Base-by-base conservation (phyloP, 1,140 invertebrate genomes). In the Chironomus tepperi region DNA sequence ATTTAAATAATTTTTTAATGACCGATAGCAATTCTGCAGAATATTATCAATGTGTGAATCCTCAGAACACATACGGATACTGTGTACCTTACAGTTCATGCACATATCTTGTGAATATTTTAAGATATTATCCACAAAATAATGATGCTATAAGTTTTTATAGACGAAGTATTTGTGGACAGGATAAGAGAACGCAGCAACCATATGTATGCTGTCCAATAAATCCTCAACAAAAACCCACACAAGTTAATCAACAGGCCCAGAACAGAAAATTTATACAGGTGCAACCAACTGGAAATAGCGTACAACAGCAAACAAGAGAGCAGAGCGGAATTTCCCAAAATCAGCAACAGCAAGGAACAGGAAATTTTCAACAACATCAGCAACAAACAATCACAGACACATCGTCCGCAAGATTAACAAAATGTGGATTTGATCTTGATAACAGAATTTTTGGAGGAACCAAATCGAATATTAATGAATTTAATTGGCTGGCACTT, bases 31-130 rank as follows among this genome's bases (percentile, higher is more conserved):
- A 2, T 57, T 10, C 18, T 16, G 7, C 16, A 70, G 65, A 70
- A 70, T 70, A 70, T 70, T 19, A 10, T 7, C 16, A 18, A 18
- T 70, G 65, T 70, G 18, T 70, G n/a, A 70, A 70, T 70, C 65
- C 65, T 19, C 65, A 70, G 12, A 70, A 70, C 6, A 19, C 6
- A 1, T 9, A 18, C 6, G 65, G 65, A 18, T 8, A 18, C 19
- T 70, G 65, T 70, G 16, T 70, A 0, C 65, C 65, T 19, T 70
- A 19, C 8, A 15, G 18, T 18, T 19, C 16, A 0, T 70, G 65
- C 19, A 3, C 3, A 70, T 19, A 19, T 10, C n/a, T 70, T 19
- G 16, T 70, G n/a, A 70, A 70, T 70, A 19, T 70, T 21, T 7
- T 21, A 70, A 18, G 18, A 19, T 21, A 18, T 70, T 21, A 70